Evolutionary conservation across 2,113 vertebrate species (phyloP), one percentile per base, ranked within the genome.

Genomic region (Numenius arquata): DNA sequence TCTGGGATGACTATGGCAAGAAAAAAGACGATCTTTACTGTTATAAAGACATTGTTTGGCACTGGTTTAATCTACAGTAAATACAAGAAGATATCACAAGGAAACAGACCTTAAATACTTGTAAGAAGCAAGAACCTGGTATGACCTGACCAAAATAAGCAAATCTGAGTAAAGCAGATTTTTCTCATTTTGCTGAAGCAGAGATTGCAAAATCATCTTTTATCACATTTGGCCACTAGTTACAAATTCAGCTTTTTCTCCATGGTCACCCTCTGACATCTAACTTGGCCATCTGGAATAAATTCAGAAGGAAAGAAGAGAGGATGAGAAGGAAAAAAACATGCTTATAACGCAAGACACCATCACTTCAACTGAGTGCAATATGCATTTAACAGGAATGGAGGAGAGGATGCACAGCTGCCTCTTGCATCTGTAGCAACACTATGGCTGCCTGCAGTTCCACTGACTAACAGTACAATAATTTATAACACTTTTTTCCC

Each of bases 321-420:
- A 94, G 85, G 53, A 78, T 63, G 34, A 85, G 40, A 56, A 90
- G 40, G 65, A 38, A 79, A 77, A 80, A 91, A 73, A 88, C 45
- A 74, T 45, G 89, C 70, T 94, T 91, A 82, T 52, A 74, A 72
- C 23, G 70, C 94, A 94, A 90, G 74, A 61, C 45, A 91, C 52
- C 21, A 26, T 32, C 88, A 55, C 61, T 56, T 45, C 76, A 30
- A 67, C 43, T 75, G 80, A 85, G 58, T 59, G 80, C 43, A 91
- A 77, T 43, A 61, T 9, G 43, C 87, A 75, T 55, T 90, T 72
- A 89, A 63, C 10, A 40, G 70, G 47, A 91, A 81, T 1, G 10
- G 52, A 88, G 61, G 29, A 93, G 68, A 94, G 56, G 80, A 92
- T 52, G 77, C 62, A 87, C 94, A 96, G 91, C 95, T 96, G 93